Base-by-base conservation (phyloP, 2,113 vertebrate species). In the Vulpes ferrilata region DNA sequence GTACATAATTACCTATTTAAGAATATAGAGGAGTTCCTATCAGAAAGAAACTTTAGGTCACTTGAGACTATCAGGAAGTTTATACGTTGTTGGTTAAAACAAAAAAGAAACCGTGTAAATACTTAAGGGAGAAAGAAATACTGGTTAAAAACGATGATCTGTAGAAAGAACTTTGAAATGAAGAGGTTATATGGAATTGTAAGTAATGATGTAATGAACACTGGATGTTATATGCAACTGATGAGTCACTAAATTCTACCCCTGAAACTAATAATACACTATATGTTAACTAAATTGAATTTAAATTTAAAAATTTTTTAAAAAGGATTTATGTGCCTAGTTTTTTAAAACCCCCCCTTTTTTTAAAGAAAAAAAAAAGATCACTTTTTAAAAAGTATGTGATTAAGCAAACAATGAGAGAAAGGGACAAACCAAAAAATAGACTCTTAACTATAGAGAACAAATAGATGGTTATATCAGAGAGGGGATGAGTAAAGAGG, bases 41-140 rank as follows among this genome's bases (percentile, higher is more conserved):
- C 20, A 88, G 76, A 60, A 80, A 95, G 12, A 95, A 82, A 78
- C 35, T 55, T 86, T 38, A 95, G 83, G 57, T 92, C 93, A 96
- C 19, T 93, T 88, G 53, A 96, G 94, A 92, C 43, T 64, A 62
- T 0, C 38, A 5, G 12, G 22, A 85, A 91, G 81, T 93, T 71
- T 92, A 88, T 57, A 7, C 89, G 67, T 82, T 85, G 51, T 9
- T 88, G 48, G 22, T 81, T 91, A 90, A 81, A 96, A 96, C 51
- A 17, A 95, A 91, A 93, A 95, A 30, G 53, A 74, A 93, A 95
- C 1, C 83, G 25, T 60, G 23, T 22, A 64, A 23, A 74, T 11
- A 76, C 12, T n/a, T 92, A 64, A 48, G 22, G 17, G 9, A 96
- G 59, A 53, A 94, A 93, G n/a, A 96, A 95, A 95, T 38, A 82